A percentile compares a stretch with the other conserved stretches of the same genome.
These are phyloP conservation scores for Phenganax marumi DNA, from an alignment of 92 coral and sea anemone species.

Conservation along the genomic window DNA sequence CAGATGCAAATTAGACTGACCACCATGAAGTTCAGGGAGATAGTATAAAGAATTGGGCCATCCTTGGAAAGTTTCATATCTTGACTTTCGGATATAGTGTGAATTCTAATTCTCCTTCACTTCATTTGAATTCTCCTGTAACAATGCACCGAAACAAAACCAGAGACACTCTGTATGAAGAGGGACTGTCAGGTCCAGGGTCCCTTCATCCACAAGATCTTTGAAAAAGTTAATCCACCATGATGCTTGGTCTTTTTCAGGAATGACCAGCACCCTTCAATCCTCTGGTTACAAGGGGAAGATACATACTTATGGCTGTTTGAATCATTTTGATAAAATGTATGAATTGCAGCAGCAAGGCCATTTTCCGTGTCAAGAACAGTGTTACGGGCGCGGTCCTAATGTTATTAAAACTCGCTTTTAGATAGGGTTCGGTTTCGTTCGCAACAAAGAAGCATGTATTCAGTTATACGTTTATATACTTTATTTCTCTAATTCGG, in stretches of 20 bases:
- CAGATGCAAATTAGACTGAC: constrained; percentile 40
- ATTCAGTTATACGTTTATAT: no score
- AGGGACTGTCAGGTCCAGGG: background rate
- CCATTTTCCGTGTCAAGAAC: constrained; percentile 46
- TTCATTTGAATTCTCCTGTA: constrained; percentile 22
- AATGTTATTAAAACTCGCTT: no score
- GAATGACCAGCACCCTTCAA: constrained; percentile 31
- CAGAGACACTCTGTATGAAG: constrained; percentile 23
- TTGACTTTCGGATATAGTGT: constrained; percentile 15
- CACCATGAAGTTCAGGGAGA: constrained; percentile 30
- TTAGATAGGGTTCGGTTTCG: no score
- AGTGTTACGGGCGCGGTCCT: no score
- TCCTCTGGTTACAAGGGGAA: constrained; percentile 30
- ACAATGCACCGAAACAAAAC: constrained; percentile 21
- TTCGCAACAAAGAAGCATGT: no score
- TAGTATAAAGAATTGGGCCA: constrained; percentile 22
- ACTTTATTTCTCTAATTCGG: no score
- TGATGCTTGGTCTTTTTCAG: constrained; percentile 8
- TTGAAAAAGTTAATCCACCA: constrained; percentile 33
- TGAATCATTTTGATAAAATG: constrained; percentile 22
- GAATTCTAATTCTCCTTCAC: constrained; percentile 13
- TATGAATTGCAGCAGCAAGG: constrained; percentile 38
- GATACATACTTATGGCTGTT: constrained; percentile 27
- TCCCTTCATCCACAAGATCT: constrained; percentile 14
- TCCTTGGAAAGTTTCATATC: constrained; percentile 10